Evolutionary conservation across 2,113 vertebrate species (phyloP).

Genomic region (Microtus richardsoni): DNA sequence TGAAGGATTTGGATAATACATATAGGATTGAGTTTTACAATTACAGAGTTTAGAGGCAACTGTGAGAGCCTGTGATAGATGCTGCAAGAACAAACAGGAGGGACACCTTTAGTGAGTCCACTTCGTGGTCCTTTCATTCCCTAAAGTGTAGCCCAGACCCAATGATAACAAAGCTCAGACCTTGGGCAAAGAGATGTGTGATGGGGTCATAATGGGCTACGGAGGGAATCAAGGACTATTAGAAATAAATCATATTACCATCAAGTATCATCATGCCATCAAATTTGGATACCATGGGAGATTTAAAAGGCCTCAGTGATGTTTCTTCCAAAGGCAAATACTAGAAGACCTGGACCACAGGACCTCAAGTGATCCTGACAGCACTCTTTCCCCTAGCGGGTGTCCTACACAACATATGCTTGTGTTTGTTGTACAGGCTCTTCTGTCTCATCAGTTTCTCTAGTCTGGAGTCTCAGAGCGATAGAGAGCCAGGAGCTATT

Average conservation of each 20-base stretch:
- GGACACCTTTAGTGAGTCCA: background rate
- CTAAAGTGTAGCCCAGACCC: background rate
- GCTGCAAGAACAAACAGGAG: background rate
- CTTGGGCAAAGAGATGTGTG: background rate
- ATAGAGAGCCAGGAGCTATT: background rate
- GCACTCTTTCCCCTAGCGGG: background rate
- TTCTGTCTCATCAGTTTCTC: background rate
- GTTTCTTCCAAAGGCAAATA: background rate
- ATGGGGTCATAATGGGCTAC: slow-evolving; percentile 2
- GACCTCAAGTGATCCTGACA: background rate
- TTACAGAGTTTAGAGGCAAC: background rate
- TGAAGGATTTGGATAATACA: background rate
- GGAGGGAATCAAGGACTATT: background rate
- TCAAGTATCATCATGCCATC: background rate
- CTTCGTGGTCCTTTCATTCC: slow-evolving; percentile 14
- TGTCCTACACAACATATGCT: background rate
- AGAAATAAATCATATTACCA: background rate
- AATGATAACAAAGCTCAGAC: background rate
- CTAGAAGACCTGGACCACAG: background rate
- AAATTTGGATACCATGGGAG: background rate
- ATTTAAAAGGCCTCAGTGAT: background rate
- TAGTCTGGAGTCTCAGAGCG: background rate
- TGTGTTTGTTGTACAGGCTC: background rate
- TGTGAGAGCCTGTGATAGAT: background rate
- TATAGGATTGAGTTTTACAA: background rate